Base-by-base conservation (phyloP, 2,888 invertebrate species). In the Punctoribates punctum region DNA sequence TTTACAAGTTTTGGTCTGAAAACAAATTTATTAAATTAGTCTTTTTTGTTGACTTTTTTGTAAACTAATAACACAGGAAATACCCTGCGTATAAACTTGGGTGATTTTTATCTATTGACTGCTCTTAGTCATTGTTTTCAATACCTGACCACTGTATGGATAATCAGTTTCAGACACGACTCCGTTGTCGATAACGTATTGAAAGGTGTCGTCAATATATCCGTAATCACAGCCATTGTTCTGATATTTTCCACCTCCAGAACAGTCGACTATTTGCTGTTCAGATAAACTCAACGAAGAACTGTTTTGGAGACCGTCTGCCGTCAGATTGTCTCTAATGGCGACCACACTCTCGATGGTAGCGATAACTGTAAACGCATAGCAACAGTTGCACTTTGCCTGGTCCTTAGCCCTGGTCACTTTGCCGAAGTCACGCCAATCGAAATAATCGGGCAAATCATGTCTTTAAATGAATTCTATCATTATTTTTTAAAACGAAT, bases 161-260 rank as follows among this genome's bases (percentile, higher is more conserved):
- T 74, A 74, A 1, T 38, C 2, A 3, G 67, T 15, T 23, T 74
- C 74, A 34, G 74, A 17, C 2, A 74, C 38, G 9, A 74, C 62
- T 46, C 74, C 74, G n/a, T 67, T 74, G 27, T 74, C 74, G 25
- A 74, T n/a, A 15, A 74, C 74, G 29, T 74, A 74, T 25, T 57
- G 62, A 67, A 5, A 25, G 34, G 27, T 74, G 25, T 67, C 74
- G 13, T 74, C 74, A 67, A 74, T 74, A 20, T 23, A 74, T 73
- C 74, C 74, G 25, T 74, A 74, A 5, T 74, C n/a, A 27, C 74
- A 74, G 25, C 54, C 74, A 67, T 60, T 54, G 34, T 74, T 74
- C 11, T 42, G 65, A 23, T 74, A 74, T 17, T 65, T 23, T 11
- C 34, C 65, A 20, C 34, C 57, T 8, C 1, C 23, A 15, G 74